phyloP scores from a whole-genome alignment of 1,140 invertebrate genomes.

The Goniozus legneri region DNA sequence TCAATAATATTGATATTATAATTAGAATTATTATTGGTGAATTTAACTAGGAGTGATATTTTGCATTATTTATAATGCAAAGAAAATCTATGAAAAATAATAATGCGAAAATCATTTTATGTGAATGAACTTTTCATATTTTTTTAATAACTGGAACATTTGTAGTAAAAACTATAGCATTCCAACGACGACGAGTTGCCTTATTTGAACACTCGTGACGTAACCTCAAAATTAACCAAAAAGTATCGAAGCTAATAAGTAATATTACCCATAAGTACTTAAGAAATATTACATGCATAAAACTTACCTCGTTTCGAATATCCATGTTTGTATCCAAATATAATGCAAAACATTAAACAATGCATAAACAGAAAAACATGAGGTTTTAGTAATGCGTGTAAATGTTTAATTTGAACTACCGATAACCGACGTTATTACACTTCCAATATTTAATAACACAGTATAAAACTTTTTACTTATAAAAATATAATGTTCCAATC shows the following conservation, averaged over 20 bases:
- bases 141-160: no score
- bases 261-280: background rate
- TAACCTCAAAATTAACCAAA: constrained; percentile 17
- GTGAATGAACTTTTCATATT: no score
- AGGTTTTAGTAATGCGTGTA: constrained; percentile 24
- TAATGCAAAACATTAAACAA: constrained; percentile 34
- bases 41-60: no score
- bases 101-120: no score
- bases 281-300: no score
- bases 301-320: constrained; percentile 29
- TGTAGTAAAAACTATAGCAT: no score
- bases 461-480: constrained; percentile 3
- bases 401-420: constrained; percentile 5
- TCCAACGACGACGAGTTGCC: no score
- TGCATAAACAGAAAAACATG: constrained; percentile 23
- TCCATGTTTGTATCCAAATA: constrained; percentile 30
- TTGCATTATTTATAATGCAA: no score
- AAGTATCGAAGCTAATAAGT: background rate
- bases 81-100: no score
- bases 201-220: no score
- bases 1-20: background rate
- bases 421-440: constrained; percentile 10
- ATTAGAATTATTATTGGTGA: background rate
- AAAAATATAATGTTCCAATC: constrained; percentile 14
- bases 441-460: constrained; percentile 4